A percentile compares a stretch with the other conserved stretches of the same genome.
These are phyloP conservation scores for Brevipalpus yothersi DNA, from an alignment of 1,140 invertebrate genomes.

Conservation along the genomic window DNA sequence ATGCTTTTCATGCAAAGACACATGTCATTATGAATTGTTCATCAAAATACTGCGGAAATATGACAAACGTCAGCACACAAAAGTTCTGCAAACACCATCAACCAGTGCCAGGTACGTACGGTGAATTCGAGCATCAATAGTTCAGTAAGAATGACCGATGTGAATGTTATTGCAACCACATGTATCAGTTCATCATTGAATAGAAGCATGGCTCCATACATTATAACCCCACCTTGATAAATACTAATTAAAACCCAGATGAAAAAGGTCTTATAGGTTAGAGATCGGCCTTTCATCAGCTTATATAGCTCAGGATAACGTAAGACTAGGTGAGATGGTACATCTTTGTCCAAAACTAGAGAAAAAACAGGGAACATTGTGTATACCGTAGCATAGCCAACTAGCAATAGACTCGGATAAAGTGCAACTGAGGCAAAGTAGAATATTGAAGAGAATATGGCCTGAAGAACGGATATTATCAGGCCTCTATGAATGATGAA, in stretches of 20 bases:
- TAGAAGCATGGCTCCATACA: constrained; percentile 88
- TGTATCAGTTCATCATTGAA: constrained; percentile 98
- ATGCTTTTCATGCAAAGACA: constrained; percentile 88
- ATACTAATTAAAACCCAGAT: constrained; percentile 96
- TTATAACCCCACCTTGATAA: constrained; percentile 97
- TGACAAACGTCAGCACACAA: constrained; percentile 43
- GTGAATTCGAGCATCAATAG: constrained; percentile 95
- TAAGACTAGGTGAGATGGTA: constrained; percentile 68
- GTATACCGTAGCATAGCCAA: constrained; percentile 93
- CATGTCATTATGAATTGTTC: constrained; percentile 74
- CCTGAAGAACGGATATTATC: constrained; percentile 96
- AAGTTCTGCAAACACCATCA: constrained; percentile 90
- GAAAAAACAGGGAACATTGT: constrained; percentile 97
- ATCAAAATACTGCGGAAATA: constrained; percentile 83
- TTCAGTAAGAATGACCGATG: constrained; percentile 86
- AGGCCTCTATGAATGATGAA: constrained; percentile 96
- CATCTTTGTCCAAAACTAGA: constrained; percentile 81
- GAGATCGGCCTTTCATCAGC: constrained; percentile 43
- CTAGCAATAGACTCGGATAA: constrained; percentile 95
- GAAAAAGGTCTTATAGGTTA: constrained; percentile 87
- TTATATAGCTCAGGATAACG: constrained; percentile 95
- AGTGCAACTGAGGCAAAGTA: constrained; percentile 91
- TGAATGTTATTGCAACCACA: constrained; percentile 95
- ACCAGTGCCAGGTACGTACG: constrained; percentile 40
- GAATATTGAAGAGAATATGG: constrained; percentile 93